Evolutionary conservation across 2,113 vertebrate species (phyloP), one percentile per base, ranked within the genome.

Genomic region (Neolamprologus devosi): DNA sequence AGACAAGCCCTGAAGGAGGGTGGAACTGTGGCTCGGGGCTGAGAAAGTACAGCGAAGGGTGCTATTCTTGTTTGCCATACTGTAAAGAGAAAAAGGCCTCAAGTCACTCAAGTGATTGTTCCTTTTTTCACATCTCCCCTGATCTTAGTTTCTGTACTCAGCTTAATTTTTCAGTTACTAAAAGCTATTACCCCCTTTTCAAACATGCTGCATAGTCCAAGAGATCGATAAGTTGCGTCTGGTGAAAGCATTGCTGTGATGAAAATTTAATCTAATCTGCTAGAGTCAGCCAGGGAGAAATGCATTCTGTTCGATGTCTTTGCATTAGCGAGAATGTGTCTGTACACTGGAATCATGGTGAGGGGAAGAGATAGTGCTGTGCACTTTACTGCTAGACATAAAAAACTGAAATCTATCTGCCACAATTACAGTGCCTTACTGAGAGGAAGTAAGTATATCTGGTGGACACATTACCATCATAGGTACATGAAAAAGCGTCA

Each of bases 21-120:
- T 97, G 88, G 96, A 92, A 88, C 99, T 99, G 95, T 99, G 98
- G 94, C 97, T 96, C 1, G 98, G 96, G 10, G 99, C 98, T 3
- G 98, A 98, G 96, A 99, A 99, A 37, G 98, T 98, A 90, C 98
- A 98, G 90, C 97, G 97, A 90, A 98, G 97, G 89, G 96, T 94
- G 94, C 97, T 97, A 70, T 96, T 98, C 97, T 98, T 98, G 95
- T 98, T 97, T 82, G 97, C 97, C 97, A 97, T 96, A 96, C 99
- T 99, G 93, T 54, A 96, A 95, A 96, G 91, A 95, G 93, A 93
- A 88, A 93, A 86, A 87, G 84, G 80, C 73, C 45, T 70, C 14
- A 68, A 80, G 53, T 84, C 54, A 86, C 47, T 84, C 55, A 83
- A 89, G 28, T 80, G 42, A 65, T 78, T 30, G 40, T 85, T 30